A percentile compares a stretch with the other conserved stretches of the same genome.
Evolutionary conservation across 2,113 vertebrate genomes (phyloP).

Genomic region (Pundamilia nyererei): DNA sequence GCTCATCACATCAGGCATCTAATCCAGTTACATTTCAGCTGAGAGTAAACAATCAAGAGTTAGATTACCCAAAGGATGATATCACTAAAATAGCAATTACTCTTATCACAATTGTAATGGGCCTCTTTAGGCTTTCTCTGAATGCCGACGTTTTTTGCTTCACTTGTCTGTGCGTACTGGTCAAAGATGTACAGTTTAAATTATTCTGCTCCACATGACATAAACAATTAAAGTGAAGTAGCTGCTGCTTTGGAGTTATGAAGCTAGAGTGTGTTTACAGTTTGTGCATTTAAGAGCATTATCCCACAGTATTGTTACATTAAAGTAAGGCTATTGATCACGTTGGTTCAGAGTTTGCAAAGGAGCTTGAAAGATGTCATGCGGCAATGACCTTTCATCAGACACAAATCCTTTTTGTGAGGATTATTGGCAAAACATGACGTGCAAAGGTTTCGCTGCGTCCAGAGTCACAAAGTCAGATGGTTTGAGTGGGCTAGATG

Average conservation of each 20-base stretch:
- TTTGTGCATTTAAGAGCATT: background rate
- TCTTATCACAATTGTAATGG: background rate
- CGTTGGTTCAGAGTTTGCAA: background rate
- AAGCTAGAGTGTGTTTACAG: background rate
- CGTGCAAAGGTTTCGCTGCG: background rate
- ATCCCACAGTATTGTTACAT: background rate
- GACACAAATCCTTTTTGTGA: background rate
- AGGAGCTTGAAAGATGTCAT: background rate
- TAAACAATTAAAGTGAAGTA: background rate
- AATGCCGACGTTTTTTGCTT: background rate
- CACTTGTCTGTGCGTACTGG: background rate
- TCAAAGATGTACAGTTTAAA: background rate
- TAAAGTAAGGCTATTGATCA: background rate
- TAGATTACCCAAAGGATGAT: background rate
- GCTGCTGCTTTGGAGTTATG: background rate
- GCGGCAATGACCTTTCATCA: background rate
- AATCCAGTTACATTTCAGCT: background rate
- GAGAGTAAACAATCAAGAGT: slow-evolving; percentile 13
- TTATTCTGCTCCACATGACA: background rate
- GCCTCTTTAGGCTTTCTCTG: background rate
- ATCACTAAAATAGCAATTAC: background rate
- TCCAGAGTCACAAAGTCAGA: background rate
- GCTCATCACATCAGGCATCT: background rate
- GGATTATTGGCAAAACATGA: background rate
- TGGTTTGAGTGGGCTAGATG: background rate